Evolutionary conservation across 2,113 vertebrate genomes (phyloP), one percentile per base, ranked within the genome.

Genomic region (Gulo gulo): DNA sequence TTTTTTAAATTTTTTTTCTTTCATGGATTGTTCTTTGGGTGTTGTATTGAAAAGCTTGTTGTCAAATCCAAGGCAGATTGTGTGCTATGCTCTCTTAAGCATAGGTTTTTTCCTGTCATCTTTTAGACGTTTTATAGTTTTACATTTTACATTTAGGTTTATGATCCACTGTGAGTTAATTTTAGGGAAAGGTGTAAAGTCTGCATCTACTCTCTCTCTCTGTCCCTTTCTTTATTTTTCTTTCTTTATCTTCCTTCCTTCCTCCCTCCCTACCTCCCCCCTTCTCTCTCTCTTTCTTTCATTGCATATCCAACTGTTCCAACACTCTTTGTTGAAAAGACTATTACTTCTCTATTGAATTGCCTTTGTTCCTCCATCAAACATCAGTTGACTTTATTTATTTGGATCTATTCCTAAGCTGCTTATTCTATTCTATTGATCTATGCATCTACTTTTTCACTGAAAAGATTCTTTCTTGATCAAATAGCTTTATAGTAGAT

Each of bases 231-330:
- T 11, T 9, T 63, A 9, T 26, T 1, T 65, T 20, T 18, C 15
- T 29, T 13, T 36, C 15, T 29, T 13, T 36, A 52, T 52, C 47
- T 9, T n/a, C 20, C 18, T 29, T 79, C 7, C 36, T 50, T 8
- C 15, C 6, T 13, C 3, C 8, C 11, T 65, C 0, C 3, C 6
- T 5, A 52, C 52, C 4, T 52, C 4, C 50, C 52, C 4, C 15
- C 4, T 2, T 67, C 16, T 20, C 23, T 26, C 11, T 29, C 4
- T 36, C 31, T 29, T 39, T 78, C 52, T 39, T 34, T 0, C 8
- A 65, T 47, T 76, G 42, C 73, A 4, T 31, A 76, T 47, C 73
- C 73, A 47, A 76, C 42, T 45, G 14, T 76, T 29, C 24, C 73
- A 76, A 26, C 3, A 76, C 24, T 23, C 73, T 74, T 76, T 76